Base-by-base conservation (phyloP, 2,888 invertebrate genomes). In the Cerceris ruficornis region DNA sequence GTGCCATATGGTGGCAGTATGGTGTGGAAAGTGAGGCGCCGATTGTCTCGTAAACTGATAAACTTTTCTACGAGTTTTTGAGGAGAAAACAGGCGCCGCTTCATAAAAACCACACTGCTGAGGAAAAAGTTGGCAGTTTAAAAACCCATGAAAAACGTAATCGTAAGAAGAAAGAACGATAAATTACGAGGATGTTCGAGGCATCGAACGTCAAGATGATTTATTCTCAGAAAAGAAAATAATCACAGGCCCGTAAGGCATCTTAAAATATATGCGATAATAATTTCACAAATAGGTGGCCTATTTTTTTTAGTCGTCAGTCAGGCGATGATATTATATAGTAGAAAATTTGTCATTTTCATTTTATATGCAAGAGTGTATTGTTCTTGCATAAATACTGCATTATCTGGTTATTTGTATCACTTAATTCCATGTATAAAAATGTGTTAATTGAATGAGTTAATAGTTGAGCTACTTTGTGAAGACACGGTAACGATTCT, bases 91-190 rank as follows among this genome's bases (percentile, higher is more conserved):
- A 67, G 61, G 28, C 41, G 59, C 65, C 17, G 54, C 28, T 7
- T 11, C 65, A 61, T 61, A 62, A 77, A 69, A 71, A 66, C 8
- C 46, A 28, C 28, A 28, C 39, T 39, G 42, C 11, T 15, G 49
- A 6, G 28, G 52, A 17, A 11, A 67, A 73, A 75, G 66, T 75
- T 69, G 17, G 11, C 46, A 49, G 65, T 69, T 72, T 58, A 70
- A 80, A 72, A 75, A 66, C 39, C 62, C 71, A 72, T 80, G 72
- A 78, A 78, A 80, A 78, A 68, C 28, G 43, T 52, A 67, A 60
- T 62, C 50, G 13, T 61, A 65, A n/a, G 43, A 15, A 7, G 41
- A 50, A 8, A 13, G 52, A 42, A 52, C 43, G 49, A 67, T 64
- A 60, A 73, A 62, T 60, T 62, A 64, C 49, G 14, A 5, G 52